Evolutionary conservation across 2,113 vertebrate species (phyloP).

Genomic region (Tamias sibiricus): DNA sequence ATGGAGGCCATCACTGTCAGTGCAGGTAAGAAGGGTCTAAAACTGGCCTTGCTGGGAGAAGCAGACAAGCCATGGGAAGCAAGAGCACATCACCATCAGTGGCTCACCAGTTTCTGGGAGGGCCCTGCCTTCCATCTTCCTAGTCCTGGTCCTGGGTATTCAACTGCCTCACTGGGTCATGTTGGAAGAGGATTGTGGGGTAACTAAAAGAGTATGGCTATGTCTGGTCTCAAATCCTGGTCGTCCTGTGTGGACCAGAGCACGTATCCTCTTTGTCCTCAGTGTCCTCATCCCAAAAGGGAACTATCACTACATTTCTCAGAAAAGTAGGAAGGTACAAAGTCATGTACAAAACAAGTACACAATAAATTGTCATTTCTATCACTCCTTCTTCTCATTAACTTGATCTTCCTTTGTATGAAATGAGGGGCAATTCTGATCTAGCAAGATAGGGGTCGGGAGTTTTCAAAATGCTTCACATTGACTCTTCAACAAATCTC

Average conservation of each 20-base stretch:
- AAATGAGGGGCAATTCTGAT: background rate
- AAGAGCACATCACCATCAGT: background rate
- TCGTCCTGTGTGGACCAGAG: background rate
- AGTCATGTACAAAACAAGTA: background rate
- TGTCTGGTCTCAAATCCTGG: background rate
- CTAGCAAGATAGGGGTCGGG: background rate
- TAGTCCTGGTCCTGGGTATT: background rate
- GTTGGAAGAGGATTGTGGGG: background rate
- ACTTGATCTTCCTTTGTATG: background rate
- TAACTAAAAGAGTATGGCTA: background rate
- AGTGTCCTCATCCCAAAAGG: background rate
- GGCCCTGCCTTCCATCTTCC: background rate
- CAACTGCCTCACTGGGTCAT: background rate
- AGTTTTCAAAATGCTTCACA: background rate
- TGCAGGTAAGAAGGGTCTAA: conserved; percentile 89
- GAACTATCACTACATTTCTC: background rate
- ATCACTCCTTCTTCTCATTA: background rate
- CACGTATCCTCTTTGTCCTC: background rate
- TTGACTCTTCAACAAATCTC: background rate
- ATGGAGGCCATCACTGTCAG: conserved; percentile 99
- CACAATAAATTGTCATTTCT: background rate
- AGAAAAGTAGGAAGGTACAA: background rate
- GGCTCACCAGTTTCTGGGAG: background rate
- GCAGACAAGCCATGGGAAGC: background rate
- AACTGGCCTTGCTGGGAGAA: background rate